A percentile compares a stretch with the other conserved stretches of the same genome.
phyloP scores from a whole-genome alignment of 2,797 vertebrate genomes.

The Scolopax rusticola region DNA sequence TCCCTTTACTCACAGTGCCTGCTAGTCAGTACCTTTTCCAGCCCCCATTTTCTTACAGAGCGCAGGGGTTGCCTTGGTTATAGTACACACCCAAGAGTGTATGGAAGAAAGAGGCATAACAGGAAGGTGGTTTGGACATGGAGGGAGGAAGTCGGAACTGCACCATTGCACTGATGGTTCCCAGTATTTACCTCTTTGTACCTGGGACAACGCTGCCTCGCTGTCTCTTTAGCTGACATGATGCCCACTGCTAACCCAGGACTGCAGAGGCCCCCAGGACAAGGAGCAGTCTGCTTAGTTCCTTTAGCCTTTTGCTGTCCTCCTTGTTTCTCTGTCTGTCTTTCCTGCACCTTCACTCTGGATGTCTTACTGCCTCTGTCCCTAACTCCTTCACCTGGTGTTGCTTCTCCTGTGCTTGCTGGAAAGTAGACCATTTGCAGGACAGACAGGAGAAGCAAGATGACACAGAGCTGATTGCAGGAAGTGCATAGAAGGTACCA shows the following conservation, averaged over 20 bases:
- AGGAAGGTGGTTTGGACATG: neutral
- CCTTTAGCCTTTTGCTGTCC: neutral
- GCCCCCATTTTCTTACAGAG: neutral
- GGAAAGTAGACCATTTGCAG: neutral
- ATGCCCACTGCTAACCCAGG: neutral
- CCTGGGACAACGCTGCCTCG: rapidly evolving
- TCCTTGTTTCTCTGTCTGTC: neutral
- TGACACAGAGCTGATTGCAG: neutral
- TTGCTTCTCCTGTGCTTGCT: neutral
- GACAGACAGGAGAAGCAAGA: neutral
- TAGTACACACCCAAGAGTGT: neutral
- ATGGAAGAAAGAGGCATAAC: neutral
- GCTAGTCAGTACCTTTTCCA: neutral
- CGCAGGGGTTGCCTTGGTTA: neutral
- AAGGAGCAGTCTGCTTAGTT: neutral
- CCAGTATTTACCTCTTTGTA: neutral
- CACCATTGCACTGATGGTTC: neutral
- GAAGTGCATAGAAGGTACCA: neutral
- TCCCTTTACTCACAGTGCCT: neutral
- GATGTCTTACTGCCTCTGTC: neutral
- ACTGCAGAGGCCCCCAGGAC: neutral
- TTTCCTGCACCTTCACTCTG: neutral
- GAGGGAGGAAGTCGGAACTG: neutral
- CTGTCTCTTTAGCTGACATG: rapidly evolving
- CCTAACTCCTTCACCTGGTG: neutral